Evolutionary conservation across 2,797 vertebrate species (phyloP).

Genomic region (Silurus aristotelis): DNA sequence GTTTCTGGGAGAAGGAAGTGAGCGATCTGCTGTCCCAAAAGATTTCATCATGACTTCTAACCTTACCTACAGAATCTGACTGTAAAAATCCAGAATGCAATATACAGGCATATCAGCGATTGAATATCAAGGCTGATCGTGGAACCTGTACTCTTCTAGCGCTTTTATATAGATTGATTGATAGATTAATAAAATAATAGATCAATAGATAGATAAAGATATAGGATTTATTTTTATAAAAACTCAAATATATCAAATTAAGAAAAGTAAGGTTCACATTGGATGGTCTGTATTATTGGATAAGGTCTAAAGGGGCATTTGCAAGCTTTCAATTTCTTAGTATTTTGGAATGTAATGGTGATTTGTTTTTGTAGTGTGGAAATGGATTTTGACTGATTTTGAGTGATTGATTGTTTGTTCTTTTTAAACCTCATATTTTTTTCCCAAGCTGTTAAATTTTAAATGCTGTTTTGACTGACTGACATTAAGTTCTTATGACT

Average conservation of each 20-base stretch:
- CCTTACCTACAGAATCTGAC: constrained; percentile 6
- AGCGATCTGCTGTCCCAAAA: constrained; percentile 13
- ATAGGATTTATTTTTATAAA: not conserved
- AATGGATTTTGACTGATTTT: constrained; percentile 24
- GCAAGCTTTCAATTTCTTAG: not conserved
- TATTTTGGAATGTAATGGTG: constrained; percentile 9
- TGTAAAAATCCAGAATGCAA: not conserved
- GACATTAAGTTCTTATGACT: constrained; percentile 22
- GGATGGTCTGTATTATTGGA: not conserved
- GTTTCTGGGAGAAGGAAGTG: constrained; percentile 23
- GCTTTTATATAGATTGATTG: no score
- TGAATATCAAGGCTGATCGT: not conserved
- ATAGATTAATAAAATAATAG: no score
- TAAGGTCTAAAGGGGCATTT: not conserved
- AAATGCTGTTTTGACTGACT: constrained; percentile 32
- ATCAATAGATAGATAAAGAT: no score
- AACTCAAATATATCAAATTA: not conserved
- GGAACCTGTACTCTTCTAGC: not conserved
- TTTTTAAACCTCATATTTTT: constrained; percentile 1
- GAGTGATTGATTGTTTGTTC: constrained; percentile 36
- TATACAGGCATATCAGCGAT: constrained; percentile 4
- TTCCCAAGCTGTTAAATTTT: constrained; percentile 26
- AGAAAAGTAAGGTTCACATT: not conserved
- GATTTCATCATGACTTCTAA: constrained; percentile 17
- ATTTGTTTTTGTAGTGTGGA: constrained; percentile 16